These are phyloP conservation scores for Heterodera carotae DNA, from an alignment of 1,140 invertebrate species.

Conservation along the genomic window DNA sequence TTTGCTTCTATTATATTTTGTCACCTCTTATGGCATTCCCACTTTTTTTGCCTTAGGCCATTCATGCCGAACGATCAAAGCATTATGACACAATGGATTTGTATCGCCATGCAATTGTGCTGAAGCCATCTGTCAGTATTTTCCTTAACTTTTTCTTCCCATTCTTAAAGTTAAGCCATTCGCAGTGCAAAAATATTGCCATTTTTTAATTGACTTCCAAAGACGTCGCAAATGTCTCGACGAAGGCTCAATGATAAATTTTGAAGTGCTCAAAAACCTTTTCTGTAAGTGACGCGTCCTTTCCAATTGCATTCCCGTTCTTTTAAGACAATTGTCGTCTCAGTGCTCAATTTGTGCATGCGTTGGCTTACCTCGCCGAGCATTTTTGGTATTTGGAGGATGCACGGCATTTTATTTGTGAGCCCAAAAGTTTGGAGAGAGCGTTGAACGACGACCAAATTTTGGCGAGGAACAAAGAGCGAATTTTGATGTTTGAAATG, in stretches of 20 bases:
- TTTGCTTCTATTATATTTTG: background rate
- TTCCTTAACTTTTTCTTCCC: slow-evolving; percentile 20
- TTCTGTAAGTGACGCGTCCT: slow-evolving; percentile 26
- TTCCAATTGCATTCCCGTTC: background rate
- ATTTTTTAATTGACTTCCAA: slow-evolving; percentile 36
- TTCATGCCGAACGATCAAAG: slow-evolving; percentile 43
- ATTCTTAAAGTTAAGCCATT: slow-evolving; percentile 34
- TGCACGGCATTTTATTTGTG: slow-evolving; percentile 19
- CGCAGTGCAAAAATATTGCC: slow-evolving; percentile 42
- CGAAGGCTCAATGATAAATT: slow-evolving; percentile 51
- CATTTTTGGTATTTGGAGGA: slow-evolving; percentile 52
- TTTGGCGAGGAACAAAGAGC: slow-evolving; percentile 19
- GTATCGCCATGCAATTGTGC: slow-evolving; percentile 47
- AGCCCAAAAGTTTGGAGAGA: slow-evolving; percentile 19
- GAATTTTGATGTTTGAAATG: slow-evolving; percentile 42
- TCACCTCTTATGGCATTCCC: slow-evolving; percentile 2
- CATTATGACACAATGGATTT: slow-evolving; percentile 48
- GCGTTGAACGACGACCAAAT: background rate
- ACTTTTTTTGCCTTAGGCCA: no score
- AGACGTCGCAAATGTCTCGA: slow-evolving; percentile 29
- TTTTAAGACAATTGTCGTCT: slow-evolving; percentile 34
- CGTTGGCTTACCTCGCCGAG: slow-evolving; percentile 43
- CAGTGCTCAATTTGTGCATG: slow-evolving; percentile 42
- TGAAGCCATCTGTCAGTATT: slow-evolving; percentile 39
- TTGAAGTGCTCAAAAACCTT: slow-evolving; percentile 43